phyloP scores from a whole-genome alignment of 2,888 invertebrate genomes.

The Orthosia cruda region DNA sequence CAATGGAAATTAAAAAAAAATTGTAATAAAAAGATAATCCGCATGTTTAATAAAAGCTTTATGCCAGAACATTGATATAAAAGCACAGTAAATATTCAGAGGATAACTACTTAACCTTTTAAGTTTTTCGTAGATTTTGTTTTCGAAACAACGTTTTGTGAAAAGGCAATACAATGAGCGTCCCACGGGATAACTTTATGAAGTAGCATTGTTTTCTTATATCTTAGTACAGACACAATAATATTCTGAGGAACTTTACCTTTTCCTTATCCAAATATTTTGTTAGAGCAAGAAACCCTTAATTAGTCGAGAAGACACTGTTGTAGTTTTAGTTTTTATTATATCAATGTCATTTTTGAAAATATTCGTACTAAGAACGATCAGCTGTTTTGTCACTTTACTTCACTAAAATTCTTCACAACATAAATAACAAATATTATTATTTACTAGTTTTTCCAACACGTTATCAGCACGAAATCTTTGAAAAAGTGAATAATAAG shows the following conservation, averaged over 20 bases:
- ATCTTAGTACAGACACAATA: constrained; percentile 1
- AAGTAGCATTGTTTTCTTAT: constrained; percentile 33
- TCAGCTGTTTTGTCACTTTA: too few relatives aligned
- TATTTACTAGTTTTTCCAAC: too few relatives aligned
- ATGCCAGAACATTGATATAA: neutral
- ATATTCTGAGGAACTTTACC: constrained; percentile 2
- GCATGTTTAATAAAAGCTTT: neutral
- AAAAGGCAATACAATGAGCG: constrained; percentile 35
- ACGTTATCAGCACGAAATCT: too few relatives aligned
- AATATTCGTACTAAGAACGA: too few relatives aligned
- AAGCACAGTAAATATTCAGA: neutral
- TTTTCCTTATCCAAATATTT: constrained; percentile 14
- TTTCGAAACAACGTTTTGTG: constrained; percentile 29
- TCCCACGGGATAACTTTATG: constrained; percentile 27
- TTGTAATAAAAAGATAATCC: neutral
- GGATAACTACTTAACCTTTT: neutral
- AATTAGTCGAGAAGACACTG: constrained; percentile 28
- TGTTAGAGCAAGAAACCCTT: constrained; percentile 4
- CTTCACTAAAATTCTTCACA: too few relatives aligned
- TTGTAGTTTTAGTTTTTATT: too few relatives aligned
- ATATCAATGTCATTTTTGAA: too few relatives aligned
- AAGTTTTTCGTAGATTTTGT: neutral
- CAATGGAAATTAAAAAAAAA: too few relatives aligned
- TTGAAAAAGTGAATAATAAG: too few relatives aligned
- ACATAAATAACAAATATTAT: too few relatives aligned